These are phyloP conservation scores for Delphinus delphis DNA, from an alignment of 2,113 vertebrate species.

Conservation along the genomic window DNA sequence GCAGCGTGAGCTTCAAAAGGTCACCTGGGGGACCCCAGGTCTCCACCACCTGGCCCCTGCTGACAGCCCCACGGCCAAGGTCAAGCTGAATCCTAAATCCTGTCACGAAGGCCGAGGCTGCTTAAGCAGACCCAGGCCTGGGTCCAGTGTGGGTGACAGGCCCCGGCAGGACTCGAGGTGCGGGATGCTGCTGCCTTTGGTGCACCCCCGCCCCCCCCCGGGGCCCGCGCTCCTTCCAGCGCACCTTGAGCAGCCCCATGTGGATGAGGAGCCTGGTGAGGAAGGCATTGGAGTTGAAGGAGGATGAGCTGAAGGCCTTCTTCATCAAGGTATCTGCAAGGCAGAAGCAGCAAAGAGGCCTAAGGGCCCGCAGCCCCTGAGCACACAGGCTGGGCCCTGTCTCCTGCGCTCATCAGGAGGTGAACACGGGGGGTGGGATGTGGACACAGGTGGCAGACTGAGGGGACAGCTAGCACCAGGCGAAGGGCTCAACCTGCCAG, in stretches of 20 bases:
- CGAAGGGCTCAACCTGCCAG: accelerated
- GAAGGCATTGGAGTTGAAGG: constrained; percentile 91
- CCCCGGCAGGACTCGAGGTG: background rate
- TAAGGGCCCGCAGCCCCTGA: accelerated
- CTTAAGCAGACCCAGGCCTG: background rate
- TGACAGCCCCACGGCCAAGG: accelerated
- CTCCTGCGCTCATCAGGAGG: background rate
- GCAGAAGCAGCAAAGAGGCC: background rate
- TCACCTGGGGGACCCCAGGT: background rate
- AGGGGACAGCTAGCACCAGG: background rate
- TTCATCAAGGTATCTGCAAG: constrained; percentile 90
- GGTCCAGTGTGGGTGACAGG: accelerated
- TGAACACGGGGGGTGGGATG: background rate
- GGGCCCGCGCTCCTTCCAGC: background rate
- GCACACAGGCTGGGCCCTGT: background rate
- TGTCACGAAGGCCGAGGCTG: background rate
- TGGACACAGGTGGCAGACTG: background rate
- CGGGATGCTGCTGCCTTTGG: background rate
- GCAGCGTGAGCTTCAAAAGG: background rate
- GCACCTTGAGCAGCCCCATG: constrained; percentile 96
- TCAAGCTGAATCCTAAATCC: background rate
- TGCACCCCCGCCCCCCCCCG: accelerated
- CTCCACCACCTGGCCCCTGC: background rate
- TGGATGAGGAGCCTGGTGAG: constrained; percentile 92
- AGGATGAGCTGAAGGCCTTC: constrained; percentile 89